Evolutionary conservation across 2,797 vertebrate species (phyloP), one percentile per base, ranked within the genome.

Genomic region (Spinus pinus): DNA sequence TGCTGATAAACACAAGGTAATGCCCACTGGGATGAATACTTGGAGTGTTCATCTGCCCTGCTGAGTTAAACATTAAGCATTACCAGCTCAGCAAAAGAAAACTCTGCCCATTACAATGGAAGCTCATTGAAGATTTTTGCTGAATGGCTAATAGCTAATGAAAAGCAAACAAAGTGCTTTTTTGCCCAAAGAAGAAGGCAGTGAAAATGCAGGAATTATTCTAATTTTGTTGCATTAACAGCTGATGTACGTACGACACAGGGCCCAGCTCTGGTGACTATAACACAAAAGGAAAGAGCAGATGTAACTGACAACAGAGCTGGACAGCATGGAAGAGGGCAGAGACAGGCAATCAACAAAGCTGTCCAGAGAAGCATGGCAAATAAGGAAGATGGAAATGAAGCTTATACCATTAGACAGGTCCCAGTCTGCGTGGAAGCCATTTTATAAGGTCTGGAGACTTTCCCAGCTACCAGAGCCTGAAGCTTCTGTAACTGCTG

Each of bases 401-500:
- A 62, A 57, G 41, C 51, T 94, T 96, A 86, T 98, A 99, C 99
- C 99, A 99, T 99, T 73, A 99, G 98, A 96, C 99, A 99, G 61
- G 99, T 99, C 90, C 99, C 99, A 0, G 99, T 99, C 96, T 99
- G 99, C 19, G 99, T 99, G 71, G 99, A 99, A 53, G 99, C 99
- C 95, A 99, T 99, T 98, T 99, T 99, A 98, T 99, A 99, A 44
- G 99, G 99, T 71, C 99, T 98, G 86, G 99, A 98, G 93, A 99
- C 98, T 96, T 99, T 99, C 95, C 98, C 99, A 92, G 99, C 98
- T 95, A 99, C 99, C 97, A 99, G 92, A 30, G 98, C 98, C 97
- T 99, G 99, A 54, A 99, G 98, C 96, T 99, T 99, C 98, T 99
- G 99, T 92, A 99, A 98, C 97, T 99, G 99, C 98, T 99, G 99